phyloP scores from a whole-genome alignment of 1,140 invertebrate species.

The Ylistrum balloti region DNA sequence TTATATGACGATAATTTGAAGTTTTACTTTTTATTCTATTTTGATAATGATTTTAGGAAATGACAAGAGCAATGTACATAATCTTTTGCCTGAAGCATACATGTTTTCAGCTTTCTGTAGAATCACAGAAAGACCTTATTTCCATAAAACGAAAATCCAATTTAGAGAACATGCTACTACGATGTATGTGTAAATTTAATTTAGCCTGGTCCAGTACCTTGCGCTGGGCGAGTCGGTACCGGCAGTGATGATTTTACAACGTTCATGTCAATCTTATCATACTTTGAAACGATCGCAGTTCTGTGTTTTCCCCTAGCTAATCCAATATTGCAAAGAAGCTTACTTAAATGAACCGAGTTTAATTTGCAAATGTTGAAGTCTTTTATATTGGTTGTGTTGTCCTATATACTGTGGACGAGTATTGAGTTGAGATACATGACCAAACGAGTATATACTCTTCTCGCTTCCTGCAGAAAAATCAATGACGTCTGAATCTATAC shows the following conservation, averaged over 20 bases:
- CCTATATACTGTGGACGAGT: neutral
- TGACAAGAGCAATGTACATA: neutral
- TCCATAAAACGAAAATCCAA: slow-evolving; percentile 34
- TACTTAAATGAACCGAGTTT: slow-evolving; percentile 18
- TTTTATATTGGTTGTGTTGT: neutral
- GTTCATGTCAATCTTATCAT: neutral
- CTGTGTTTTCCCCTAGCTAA: neutral
- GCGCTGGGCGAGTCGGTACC: neutral
- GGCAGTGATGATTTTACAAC: neutral
- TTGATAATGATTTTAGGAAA: neutral
- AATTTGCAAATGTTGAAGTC: neutral
- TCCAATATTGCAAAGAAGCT: neutral
- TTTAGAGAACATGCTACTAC: slow-evolving; percentile 2
- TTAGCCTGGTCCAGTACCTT: neutral
- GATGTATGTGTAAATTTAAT: neutral
- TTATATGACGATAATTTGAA: too few species aligned
- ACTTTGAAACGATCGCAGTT: neutral
- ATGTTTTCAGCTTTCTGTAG: neutral
- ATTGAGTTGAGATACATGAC: neutral
- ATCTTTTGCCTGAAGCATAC: neutral
- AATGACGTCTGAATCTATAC: neutral
- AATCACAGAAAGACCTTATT: neutral
- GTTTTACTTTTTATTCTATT: neutral
- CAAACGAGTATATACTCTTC: neutral
- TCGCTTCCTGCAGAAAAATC: neutral